Base-by-base conservation (phyloP, 2,888 invertebrate species). In the Sepioteuthis lessoniana region DNA sequence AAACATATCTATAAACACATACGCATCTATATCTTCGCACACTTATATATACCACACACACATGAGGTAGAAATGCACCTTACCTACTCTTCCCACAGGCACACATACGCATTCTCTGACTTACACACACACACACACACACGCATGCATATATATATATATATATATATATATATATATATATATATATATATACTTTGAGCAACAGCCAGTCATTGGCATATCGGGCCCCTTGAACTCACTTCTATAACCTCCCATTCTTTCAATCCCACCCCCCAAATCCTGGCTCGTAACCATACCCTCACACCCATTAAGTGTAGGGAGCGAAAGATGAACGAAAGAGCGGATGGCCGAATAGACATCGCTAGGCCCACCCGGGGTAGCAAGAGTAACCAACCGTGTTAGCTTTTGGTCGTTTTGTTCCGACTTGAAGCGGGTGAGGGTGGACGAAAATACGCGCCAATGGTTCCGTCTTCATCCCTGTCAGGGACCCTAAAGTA, bases 161-260 rank as follows among this genome's bases (percentile, higher is more conserved):
- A 76, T 76, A 76, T 76, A 76, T 76, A 76, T 76, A 76, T 76
- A 76, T 76, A 76, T 76, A 76, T 76, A 76, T 76, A 76, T 76
- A 76, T 76, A 76, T 76, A 76, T 76, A n/a, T 76, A 76, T 76
- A 76, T 76, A 76, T n/a, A 3, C 55, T 55, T 55, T 55, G 5
- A 21, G 28, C 3, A 55, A 25, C 55, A 55, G 21, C 55, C 35
- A 13, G 35, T 35, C 19, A 76, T 76, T 76, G 76, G 76, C 16
- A n/a, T 76, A n/a, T 76, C n/a, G n/a, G n/a, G 3, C 35, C n/a
- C n/a, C 76, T 35, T 76, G 76, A 76, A 76, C 76, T 76, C n/a
- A n/a, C 76, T 76, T n/a, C 35, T n/a, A n/a, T n/a, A 76, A 76
- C 76, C 76, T 35, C 76, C 76, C 76, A 35, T 76, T 16, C 76